Conservation (phyloP, 1,140 invertebrate species). For the Ceratitis capitata region DNA sequence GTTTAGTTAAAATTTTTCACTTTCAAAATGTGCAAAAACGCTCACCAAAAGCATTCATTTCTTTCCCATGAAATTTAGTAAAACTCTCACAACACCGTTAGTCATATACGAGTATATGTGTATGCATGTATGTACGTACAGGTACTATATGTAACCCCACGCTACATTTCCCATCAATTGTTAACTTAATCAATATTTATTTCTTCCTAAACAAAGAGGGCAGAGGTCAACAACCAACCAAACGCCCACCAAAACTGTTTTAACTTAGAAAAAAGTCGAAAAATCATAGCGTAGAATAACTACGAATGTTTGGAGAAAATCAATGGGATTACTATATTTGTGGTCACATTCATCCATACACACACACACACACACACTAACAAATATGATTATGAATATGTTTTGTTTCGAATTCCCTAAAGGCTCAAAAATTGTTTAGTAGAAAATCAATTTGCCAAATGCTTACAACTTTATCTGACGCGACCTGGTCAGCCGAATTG, state of each 20-base stretch:
- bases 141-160: not conserved
- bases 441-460: slow-evolving; percentile 22
- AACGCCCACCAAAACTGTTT: not conserved
- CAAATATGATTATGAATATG: not conserved
- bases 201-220: not conserved
- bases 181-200: not conserved
- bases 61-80: not conserved
- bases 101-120: too few relatives aligned
- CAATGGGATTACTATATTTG: not conserved
- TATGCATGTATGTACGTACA: too few relatives aligned
- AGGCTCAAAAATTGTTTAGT: slow-evolving; percentile 23
- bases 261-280: not conserved
- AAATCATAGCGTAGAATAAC: too few relatives aligned
- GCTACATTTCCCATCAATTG: not conserved
- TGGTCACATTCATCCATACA: not conserved
- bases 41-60: not conserved
- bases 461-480: not conserved
- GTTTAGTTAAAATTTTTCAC: too few relatives aligned
- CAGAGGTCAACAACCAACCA: not conserved
- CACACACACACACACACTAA: too few relatives aligned
- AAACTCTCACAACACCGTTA: not conserved
- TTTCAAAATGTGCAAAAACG: too few relatives aligned
- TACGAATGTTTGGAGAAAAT: too few relatives aligned
- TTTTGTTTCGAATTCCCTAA: not conserved
- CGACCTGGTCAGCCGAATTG: not conserved